phyloP scores from a whole-genome alignment of 2,888 invertebrate species.

The Bursaphelenchus okinawaensis region DNA sequence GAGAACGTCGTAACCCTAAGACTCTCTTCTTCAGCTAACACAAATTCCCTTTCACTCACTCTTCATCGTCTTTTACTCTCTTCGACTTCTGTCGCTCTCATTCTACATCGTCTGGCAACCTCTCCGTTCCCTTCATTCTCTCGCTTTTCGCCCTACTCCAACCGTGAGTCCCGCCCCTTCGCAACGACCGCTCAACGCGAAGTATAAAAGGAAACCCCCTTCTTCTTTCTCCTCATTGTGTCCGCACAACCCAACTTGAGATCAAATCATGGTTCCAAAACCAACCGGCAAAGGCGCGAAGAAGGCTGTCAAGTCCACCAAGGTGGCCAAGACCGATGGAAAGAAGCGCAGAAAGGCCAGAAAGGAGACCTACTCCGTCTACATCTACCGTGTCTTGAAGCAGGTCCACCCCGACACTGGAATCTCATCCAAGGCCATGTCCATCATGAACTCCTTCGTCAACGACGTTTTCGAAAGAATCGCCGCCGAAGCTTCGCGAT shows the following conservation, averaged over 20 bases:
- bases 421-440: constrained; percentile 68
- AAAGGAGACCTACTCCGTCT: constrained; percentile 58
- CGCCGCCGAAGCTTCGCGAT: constrained; percentile 62
- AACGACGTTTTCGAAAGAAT: constrained; percentile 72
- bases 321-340: constrained; percentile 40
- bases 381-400: constrained; percentile 67
- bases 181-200: neutral
- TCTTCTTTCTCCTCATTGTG: neutral
- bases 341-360: constrained; percentile 48
- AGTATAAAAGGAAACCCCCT: neutral
- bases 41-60: too few relatives aligned
- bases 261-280: constrained; percentile 46
- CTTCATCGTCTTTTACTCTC: too few relatives aligned
- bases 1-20: too few relatives aligned
- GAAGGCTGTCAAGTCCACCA: constrained; percentile 52
- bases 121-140: too few relatives aligned
- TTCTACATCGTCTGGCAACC: too few relatives aligned
- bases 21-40: too few relatives aligned
- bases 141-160: too few relatives aligned
- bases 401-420: constrained; percentile 66
- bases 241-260: neutral
- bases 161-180: neutral
- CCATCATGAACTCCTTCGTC: constrained; percentile 72
- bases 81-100: too few relatives aligned
- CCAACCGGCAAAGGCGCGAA: constrained; percentile 52